Base-by-base conservation (phyloP, 2,797 vertebrate species). In the Sardinella longiceps region DNA sequence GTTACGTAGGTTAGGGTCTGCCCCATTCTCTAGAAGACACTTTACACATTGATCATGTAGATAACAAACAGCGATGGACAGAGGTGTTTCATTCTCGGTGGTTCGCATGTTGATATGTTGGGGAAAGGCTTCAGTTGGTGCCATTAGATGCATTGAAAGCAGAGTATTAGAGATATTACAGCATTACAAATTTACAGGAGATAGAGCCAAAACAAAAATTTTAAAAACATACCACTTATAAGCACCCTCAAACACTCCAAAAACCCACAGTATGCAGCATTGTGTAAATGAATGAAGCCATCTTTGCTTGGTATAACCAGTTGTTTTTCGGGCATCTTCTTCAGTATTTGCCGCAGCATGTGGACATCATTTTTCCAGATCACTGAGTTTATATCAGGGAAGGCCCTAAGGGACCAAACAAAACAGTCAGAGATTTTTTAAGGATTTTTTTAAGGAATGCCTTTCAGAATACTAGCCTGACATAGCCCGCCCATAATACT, bases 1-100 rank as follows among this genome's bases (percentile, higher is more conserved):
- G 89, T 96, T 96, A 87, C 95, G 93, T 85, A 97, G 95, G 86
- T 97, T 95, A 0, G 96, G 96, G 90, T 97, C 96, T 0, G 96
- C 96, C 30, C 96, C 96, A 0, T 93, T 92, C 87, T 96, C 93
- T 81, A 97, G 93, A 82, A 97, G 90, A 0, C 84, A 90, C 0
- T 60, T 84, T 60, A 96, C 89, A 83, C 96, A 97, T 80, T 95
- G 92, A 84, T 95, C 66, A 84, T 96, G 90, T 43, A 93, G 94
- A 30, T 91, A 86, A 86, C 91, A 90, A 0, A 95, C 95, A 0
- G 96, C 96, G 87, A 97, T 85, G 82, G 94, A 93, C 1, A 97
- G 93, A 7, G 97, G 92, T 0, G 96, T 97, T 85, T 97, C 96
- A 82, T 96, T 95, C 0, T 92, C 94, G 58, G 95, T 90, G 0